Base-by-base conservation (phyloP, 2,113 vertebrate species). In the Larimichthys crocea region DNA sequence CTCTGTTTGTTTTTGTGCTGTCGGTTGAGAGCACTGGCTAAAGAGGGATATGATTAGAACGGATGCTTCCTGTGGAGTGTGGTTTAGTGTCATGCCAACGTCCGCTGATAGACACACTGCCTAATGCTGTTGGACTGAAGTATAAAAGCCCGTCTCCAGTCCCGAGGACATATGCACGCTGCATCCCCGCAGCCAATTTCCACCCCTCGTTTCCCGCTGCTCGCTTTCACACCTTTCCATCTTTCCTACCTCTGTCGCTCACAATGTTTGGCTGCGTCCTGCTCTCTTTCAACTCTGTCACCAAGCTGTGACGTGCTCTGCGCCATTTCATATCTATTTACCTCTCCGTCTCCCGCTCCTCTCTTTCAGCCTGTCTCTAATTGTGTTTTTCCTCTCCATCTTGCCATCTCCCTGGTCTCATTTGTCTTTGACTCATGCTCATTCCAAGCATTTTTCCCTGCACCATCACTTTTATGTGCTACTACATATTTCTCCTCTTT, bases 91-190 rank as follows among this genome's bases (percentile, higher is more conserved):
- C 85, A 80, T 55, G 61, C 75, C 89, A 84, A 67, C 10, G 65
- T 79, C 60, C 40, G 26, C 76, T 92, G 92, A 94, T 83, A 81
- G 92, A 94, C 90, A 78, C 24, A n/a, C 71, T 49, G 87, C 85
- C 84, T 92, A 90, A 93, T 91, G 85, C 79, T 89, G 88, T 88
- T 84, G 87, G 92, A 90, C 87, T 86, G 24, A 10, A 75, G 86
- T 55, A 80, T 89, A 84, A 92, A 93, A 90, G 79, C 87, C 73
- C 4, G 52, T 83, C 84, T 91, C 78, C 17, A 24, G 64, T 84
- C 75, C n/a, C 19, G 46, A 48, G 68, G 77, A 79, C 87, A 68
- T 66, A 80, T 63, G 66, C 75, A 76, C 20, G 63, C 62, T 17
- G 42, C 29, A 6, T 40, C 72, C 72, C 80, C 24, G 10, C 76